phyloP scores from a whole-genome alignment of 2,113 vertebrate species.

The Ornithorhynchus anatinus region DNA sequence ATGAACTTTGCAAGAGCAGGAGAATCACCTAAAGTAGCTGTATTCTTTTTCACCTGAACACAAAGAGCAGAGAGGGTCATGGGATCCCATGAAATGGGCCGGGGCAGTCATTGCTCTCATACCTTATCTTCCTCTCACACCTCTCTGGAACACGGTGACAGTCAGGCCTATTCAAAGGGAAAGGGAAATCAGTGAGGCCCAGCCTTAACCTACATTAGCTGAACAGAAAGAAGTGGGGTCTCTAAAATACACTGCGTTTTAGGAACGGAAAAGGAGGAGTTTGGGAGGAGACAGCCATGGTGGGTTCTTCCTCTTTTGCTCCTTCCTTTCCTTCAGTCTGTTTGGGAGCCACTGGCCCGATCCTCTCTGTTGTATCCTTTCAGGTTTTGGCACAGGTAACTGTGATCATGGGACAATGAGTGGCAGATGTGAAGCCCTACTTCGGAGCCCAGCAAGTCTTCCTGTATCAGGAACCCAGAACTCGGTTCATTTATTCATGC shows the following conservation, averaged over 20 bases:
- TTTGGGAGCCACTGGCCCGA: constrained; percentile 17
- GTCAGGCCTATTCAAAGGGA: too few relatives aligned
- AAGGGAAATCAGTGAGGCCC: too few relatives aligned
- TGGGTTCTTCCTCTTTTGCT: background rate
- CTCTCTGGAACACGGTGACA: too few relatives aligned
- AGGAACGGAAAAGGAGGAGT: background rate
- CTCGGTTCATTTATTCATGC: constrained; percentile 36
- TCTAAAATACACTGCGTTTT: background rate
- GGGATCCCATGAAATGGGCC: background rate
- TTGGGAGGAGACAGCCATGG: constrained; percentile 1
- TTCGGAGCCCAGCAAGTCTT: constrained; percentile 7
- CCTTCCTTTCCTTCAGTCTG: background rate
- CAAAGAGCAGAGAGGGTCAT: background rate
- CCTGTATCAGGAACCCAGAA: background rate
- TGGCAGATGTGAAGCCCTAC: constrained; percentile 24
- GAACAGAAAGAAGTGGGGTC: background rate
- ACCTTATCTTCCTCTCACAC: too few relatives aligned
- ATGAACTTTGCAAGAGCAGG: constrained; percentile 35
- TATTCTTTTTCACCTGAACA: constrained; percentile 39
- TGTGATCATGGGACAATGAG: constrained; percentile 15
- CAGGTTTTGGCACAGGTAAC: constrained; percentile 41
- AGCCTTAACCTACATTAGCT: background rate
- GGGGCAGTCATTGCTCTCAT: too few relatives aligned
- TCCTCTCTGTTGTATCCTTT: constrained; percentile 24
- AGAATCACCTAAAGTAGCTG: constrained; percentile 27